Conservation (phyloP, 1,140 invertebrate genomes). For the Drosophila tsacasi region DNA sequence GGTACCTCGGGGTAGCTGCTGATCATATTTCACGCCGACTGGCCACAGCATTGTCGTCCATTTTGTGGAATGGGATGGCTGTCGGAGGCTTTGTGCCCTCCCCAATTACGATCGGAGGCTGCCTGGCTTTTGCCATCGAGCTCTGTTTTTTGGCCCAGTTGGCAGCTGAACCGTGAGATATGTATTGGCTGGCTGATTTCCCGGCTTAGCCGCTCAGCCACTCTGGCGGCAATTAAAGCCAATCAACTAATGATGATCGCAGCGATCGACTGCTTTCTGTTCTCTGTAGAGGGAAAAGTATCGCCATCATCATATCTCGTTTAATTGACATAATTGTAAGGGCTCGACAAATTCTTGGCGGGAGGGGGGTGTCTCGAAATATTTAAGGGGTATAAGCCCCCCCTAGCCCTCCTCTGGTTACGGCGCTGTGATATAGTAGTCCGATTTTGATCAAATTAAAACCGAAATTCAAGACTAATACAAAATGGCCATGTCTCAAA, state of each 20-base stretch:
- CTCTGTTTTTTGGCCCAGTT: conserved; percentile 69
- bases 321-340: too few species aligned
- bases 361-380: too few species aligned
- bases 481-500: too few species aligned
- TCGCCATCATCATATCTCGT: not conserved
- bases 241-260: conserved; percentile 66
- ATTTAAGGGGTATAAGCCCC: too few species aligned
- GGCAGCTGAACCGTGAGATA: conserved; percentile 70
- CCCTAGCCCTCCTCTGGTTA: too few species aligned
- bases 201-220: conserved; percentile 7
- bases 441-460: too few species aligned
- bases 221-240: conserved; percentile 56
- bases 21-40: conserved; percentile 81
- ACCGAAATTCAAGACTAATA: too few species aligned
- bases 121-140: conserved; percentile 15
- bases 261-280: conserved; percentile 10
- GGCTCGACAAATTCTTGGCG: too few species aligned
- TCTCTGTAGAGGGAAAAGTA: not conserved
- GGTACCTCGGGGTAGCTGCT: conserved; percentile 15
- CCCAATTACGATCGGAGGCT: conserved; percentile 77
- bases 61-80: conserved; percentile 46
- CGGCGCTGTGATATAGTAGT: too few species aligned
- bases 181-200: conserved; percentile 53
- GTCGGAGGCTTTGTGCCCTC: conserved; percentile 49
- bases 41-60: conserved; percentile 62